These are phyloP conservation scores for Malaclemys terrapin DNA, from an alignment of 2,113 vertebrate genomes.

Conservation along the genomic window DNA sequence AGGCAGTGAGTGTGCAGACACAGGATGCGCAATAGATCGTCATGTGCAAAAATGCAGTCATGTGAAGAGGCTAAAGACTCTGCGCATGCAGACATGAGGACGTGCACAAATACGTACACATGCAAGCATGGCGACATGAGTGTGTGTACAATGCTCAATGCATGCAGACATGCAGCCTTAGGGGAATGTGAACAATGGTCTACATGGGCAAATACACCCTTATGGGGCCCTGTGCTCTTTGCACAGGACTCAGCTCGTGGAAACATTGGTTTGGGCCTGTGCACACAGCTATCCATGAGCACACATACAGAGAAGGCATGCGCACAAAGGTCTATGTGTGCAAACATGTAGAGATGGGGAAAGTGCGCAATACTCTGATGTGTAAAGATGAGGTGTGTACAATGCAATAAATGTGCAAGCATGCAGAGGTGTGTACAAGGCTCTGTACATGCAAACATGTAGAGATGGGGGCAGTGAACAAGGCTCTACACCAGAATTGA, in stretches of 20 bases:
- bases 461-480: rapidly evolving
- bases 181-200: neutral
- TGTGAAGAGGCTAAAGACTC: neutral
- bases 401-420: neutral
- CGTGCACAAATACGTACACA: neutral
- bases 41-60: neutral
- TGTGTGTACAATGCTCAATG: neutral
- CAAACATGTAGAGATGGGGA: neutral
- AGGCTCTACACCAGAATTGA: neutral
- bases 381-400: neutral
- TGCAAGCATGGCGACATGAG: too few species aligned
- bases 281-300: neutral
- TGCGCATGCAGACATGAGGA: neutral
- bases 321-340: neutral
- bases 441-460: neutral
- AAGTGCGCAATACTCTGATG: neutral
- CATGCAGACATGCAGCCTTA: neutral
- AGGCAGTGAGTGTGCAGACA: neutral
- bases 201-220: neutral
- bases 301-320: too few species aligned
- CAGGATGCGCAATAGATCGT: neutral
- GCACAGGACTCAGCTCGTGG: neutral
- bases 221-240: neutral
- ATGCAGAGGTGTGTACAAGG: neutral
- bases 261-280: too few species aligned